Evolutionary conservation across 2,113 vertebrate genomes (phyloP).

Genomic region (Anser cygnoides): DNA sequence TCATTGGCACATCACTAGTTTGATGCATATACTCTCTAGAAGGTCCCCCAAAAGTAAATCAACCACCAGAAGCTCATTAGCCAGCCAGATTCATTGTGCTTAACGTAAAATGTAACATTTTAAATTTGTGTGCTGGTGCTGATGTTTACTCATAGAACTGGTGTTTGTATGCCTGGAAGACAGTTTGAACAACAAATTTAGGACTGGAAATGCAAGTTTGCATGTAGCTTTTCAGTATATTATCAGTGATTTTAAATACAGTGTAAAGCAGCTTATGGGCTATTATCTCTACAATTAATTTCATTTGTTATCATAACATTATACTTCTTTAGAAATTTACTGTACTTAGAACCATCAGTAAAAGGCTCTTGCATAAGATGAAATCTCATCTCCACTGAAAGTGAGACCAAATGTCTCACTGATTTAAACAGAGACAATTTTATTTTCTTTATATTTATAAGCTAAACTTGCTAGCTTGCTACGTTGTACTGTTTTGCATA

Average conservation of each 20-base stretch:
- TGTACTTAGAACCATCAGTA: neutral
- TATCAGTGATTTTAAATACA: neutral
- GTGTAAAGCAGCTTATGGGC: conserved; percentile 1
- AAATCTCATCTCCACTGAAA: neutral
- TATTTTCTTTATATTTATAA: neutral
- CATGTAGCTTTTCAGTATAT: neutral
- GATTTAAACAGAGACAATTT: neutral
- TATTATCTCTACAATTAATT: neutral
- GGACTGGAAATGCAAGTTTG: neutral
- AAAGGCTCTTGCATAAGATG: neutral
- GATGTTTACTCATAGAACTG: neutral
- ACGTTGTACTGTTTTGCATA: neutral
- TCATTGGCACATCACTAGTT: neutral
- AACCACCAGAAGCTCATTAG: neutral
- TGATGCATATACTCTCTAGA: neutral
- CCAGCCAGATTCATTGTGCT: neutral
- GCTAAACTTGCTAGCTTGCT: neutral
- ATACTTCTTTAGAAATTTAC: neutral
- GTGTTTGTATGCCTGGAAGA: neutral
- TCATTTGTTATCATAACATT: conserved; percentile 5
- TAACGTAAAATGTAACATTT: neutral
- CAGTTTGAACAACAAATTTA: neutral
- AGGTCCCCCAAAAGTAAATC: neutral
- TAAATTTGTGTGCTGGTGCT: neutral
- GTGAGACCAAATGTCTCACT: neutral